These are phyloP conservation scores for Danio kyathit DNA, from an alignment of 2,797 vertebrate species.

Conservation along the genomic window DNA sequence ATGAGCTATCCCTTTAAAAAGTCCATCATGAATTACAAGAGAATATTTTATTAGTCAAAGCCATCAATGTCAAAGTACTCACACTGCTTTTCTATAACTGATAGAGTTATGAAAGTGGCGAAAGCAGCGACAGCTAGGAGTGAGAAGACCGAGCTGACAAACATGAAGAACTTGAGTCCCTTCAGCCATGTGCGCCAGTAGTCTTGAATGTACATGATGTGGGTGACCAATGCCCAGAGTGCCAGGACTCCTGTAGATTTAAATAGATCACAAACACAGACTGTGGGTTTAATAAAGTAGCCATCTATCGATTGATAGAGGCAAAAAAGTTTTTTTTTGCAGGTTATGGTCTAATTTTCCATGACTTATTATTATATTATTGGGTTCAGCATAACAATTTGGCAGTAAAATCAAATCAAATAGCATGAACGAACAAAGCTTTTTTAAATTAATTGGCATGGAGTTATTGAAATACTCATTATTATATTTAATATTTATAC, in stretches of 20 bases:
- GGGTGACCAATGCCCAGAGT: slow-evolving; percentile 91
- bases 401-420: no score
- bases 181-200: slow-evolving; percentile 98
- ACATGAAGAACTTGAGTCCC: slow-evolving; percentile 92
- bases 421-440: no score
- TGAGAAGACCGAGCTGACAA: slow-evolving; percentile 86
- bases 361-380: no score
- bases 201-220: slow-evolving; percentile 97
- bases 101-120: slow-evolving; percentile 87
- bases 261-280: slow-evolving; percentile 21
- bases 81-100: slow-evolving; percentile 90
- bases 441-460: no score
- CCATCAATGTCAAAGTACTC: slow-evolving; percentile 58
- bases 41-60: neutral
- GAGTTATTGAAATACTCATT: no score
- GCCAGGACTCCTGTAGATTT: slow-evolving; percentile 88
- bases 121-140: slow-evolving; percentile 83
- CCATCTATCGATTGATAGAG: neutral
- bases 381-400: no score
- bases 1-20: no score
- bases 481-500: no score
- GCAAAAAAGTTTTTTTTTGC: no score
- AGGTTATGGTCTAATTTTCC: no score
- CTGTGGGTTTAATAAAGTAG: neutral
- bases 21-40: no score